These are phyloP conservation scores for Bradypodion ventrale DNA, from an alignment of 2,797 vertebrate species.

Conservation along the genomic window DNA sequence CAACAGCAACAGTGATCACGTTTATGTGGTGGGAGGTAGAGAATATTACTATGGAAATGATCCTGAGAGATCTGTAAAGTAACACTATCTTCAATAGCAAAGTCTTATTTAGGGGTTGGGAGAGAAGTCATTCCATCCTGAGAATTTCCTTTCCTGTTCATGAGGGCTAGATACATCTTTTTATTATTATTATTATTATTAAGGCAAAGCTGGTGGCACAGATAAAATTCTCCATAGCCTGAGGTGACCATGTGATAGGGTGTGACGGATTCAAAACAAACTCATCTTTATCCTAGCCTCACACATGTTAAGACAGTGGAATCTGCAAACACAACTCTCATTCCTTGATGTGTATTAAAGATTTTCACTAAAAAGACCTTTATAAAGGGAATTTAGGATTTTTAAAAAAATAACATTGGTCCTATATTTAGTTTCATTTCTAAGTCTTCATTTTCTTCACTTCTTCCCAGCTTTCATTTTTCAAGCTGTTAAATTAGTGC, in stretches of 20 bases:
- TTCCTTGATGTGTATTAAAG: slow-evolving; percentile 45
- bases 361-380: slow-evolving; percentile 43
- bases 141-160: slow-evolving; percentile 5
- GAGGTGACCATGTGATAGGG: background rate
- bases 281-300: slow-evolving; percentile 46
- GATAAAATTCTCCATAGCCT: slow-evolving; percentile 12
- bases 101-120: background rate
- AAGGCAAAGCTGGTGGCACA: slow-evolving; percentile 9
- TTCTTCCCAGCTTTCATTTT: slow-evolving; percentile 35
- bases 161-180: background rate
- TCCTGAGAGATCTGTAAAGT: background rate
- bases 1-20: too few relatives aligned
- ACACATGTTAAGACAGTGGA: slow-evolving; percentile 40
- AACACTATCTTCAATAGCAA: background rate
- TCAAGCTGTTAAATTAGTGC: slow-evolving; percentile 61
- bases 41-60: background rate
- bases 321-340: slow-evolving; percentile 30
- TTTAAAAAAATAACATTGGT: slow-evolving; percentile 13
- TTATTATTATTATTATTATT: background rate
- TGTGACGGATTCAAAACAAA: slow-evolving; percentile 14
- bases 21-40: too few relatives aligned
- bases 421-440: slow-evolving; percentile 55
- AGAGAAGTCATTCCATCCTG: background rate
- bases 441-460: slow-evolving; percentile 42
- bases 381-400: slow-evolving; percentile 27